Evolutionary conservation across 1,140 invertebrate genomes (phyloP).

Genomic region (Phenacoccus solenopsis): DNA sequence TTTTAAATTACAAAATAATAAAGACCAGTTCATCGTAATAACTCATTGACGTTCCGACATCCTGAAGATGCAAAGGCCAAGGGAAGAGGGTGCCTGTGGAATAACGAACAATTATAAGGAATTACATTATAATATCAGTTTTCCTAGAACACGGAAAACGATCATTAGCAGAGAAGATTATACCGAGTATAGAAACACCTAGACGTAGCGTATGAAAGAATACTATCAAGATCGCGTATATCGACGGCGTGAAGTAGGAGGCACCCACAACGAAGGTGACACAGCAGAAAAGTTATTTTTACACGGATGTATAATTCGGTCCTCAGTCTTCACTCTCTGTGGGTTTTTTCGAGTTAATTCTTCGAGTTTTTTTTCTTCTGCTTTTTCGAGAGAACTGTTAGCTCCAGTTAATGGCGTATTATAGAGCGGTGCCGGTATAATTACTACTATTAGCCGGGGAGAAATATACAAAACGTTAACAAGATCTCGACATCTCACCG

Average conservation of each 20-base stretch:
- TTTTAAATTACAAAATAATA: background rate
- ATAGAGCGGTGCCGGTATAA: background rate
- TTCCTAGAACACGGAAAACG: background rate
- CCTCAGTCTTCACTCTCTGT: background rate
- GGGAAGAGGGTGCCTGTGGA: no score
- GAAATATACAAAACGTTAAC: background rate
- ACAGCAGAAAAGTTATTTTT: slow-evolving; percentile 13
- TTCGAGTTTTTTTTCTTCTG: background rate
- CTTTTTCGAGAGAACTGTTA: background rate
- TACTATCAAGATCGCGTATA: background rate
- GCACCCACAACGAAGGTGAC: slow-evolving; percentile 13
- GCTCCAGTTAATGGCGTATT: background rate
- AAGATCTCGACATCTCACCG: slow-evolving; percentile 1
- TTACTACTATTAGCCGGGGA: background rate
- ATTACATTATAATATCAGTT: background rate
- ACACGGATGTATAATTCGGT: background rate
- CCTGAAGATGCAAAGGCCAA: no score
- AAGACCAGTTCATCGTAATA: no score
- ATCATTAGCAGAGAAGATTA: background rate
- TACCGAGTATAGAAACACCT: no score
- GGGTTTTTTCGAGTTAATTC: background rate
- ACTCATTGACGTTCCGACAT: no score
- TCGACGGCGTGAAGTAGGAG: background rate
- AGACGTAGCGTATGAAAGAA: no score
- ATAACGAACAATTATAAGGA: background rate